phyloP scores from a whole-genome alignment of 1,140 invertebrate genomes.

The Ephestia elutella region DNA sequence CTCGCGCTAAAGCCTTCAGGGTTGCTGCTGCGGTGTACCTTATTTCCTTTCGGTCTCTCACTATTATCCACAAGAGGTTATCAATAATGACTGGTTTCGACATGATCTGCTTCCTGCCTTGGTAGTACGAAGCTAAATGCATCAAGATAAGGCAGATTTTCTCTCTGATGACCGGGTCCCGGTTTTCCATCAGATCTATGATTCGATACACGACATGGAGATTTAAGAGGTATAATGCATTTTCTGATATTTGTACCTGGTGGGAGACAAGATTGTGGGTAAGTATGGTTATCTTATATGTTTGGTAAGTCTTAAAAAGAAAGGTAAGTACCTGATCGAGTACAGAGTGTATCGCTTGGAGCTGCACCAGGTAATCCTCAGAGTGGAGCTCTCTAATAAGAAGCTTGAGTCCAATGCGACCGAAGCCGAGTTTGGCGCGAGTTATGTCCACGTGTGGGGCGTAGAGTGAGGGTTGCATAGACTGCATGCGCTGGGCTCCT shows the following conservation, averaged over 20 bases:
- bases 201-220: conserved; percentile 50
- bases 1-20: conserved; percentile 38
- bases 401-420: conserved; percentile 37
- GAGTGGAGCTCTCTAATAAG: conserved; percentile 51
- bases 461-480: conserved; percentile 58
- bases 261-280: not conserved
- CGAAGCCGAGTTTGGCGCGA: conserved; percentile 48
- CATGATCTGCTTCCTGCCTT: conserved; percentile 48
- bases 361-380: conserved; percentile 36
- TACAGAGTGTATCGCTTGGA: conserved; percentile 57
- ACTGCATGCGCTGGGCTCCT: conserved; percentile 41
- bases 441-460: conserved; percentile 55
- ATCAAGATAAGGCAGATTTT: conserved; percentile 53
- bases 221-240: conserved; percentile 51
- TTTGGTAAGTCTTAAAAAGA: no score
- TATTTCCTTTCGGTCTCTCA: conserved; percentile 57
- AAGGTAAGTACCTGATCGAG: conserved; percentile 46
- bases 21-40: conserved; percentile 50
- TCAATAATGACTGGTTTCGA: conserved; percentile 34
- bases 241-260: conserved; percentile 64
- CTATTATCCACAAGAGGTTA: conserved; percentile 45
- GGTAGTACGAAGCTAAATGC: conserved; percentile 45
- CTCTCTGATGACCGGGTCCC: conserved; percentile 48
- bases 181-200: conserved; percentile 42
- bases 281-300: no score